Evolutionary conservation across 2,113 vertebrate species (phyloP), one percentile per base, ranked within the genome.

Genomic region (Zeus faber): DNA sequence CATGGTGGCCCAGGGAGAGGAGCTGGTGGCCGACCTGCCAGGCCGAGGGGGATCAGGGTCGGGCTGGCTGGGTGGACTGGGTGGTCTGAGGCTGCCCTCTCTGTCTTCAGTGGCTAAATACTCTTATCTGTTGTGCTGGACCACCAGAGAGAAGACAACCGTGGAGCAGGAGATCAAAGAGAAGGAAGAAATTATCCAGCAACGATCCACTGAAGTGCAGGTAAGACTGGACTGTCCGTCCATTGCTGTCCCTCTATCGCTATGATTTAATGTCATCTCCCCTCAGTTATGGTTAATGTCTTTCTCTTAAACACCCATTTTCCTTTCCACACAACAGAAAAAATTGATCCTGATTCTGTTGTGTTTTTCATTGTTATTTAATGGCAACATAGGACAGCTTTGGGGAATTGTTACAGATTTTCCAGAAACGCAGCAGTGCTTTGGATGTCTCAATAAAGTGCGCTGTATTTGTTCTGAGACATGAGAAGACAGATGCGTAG

Each of bases 121-220:
- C 88, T 88, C 93, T 52, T 96, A 92, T 89, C 86, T 94, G 84
- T 87, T 93, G 79, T 96, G 94, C 89, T 95, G 93, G 94, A 92
- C 91, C 86, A 93, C 92, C 85, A 99, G 97, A 88, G 97, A 99
- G 91, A 99, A 97, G 89, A 93, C 79, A 77, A 86, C 90, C 59
- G 95, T 98, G 82, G 96, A 96, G 62, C 94, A 96, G 79, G 96
- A 98, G 66, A 93, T 99, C 80, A 95, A 93, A 73, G 97, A 98
- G 79, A 97, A 95, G 58, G 97, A 98, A 85, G 96, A 98, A 67
- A 85, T 88, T 62, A 91, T 99, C 85, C 91, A 92, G 67, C 91
- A 94, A 82, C 92, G 92, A 73, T 95, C 86, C 67, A 89, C 50
- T 1, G 95, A 99, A 82, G 92, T 98, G 17, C 95, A 98, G 94